Conservation (phyloP, 2,888 invertebrate species). For the Gymnocheta viridis region DNA sequence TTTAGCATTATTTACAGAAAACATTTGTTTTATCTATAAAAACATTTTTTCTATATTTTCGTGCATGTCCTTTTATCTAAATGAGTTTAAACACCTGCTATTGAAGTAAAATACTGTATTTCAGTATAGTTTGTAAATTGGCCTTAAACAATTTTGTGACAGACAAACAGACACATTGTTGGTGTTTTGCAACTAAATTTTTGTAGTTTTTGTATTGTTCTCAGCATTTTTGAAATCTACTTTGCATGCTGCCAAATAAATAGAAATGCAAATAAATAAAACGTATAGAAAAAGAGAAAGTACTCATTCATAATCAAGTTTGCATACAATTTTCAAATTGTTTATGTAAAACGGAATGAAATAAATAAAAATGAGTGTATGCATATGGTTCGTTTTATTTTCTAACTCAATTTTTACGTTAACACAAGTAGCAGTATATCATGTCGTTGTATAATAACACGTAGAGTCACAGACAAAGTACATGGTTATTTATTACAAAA, state of each 20-base stretch:
- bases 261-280: constrained; percentile 33
- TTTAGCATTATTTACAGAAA: background rate
- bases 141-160: background rate
- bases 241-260: constrained; percentile 35
- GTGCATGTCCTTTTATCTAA: background rate
- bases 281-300: background rate
- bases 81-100: background rate
- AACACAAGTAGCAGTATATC: too few relatives aligned
- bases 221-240: background rate
- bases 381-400: background rate
- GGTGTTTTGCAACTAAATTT: background rate
- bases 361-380: constrained; percentile 30
- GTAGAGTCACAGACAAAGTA: background rate
- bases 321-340: background rate
- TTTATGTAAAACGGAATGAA: background rate
- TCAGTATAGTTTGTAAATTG: constrained; percentile 9
- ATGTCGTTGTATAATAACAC: background rate
- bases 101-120: background rate
- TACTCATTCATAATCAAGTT: background rate
- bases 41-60: background rate
- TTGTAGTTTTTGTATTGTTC: too few relatives aligned
- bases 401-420: background rate
- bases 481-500: constrained; percentile 6
- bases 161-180: background rate
- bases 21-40: background rate